phyloP scores from a whole-genome alignment of 2,113 vertebrate genomes.

The Cyanoramphus novaezelandiae region DNA sequence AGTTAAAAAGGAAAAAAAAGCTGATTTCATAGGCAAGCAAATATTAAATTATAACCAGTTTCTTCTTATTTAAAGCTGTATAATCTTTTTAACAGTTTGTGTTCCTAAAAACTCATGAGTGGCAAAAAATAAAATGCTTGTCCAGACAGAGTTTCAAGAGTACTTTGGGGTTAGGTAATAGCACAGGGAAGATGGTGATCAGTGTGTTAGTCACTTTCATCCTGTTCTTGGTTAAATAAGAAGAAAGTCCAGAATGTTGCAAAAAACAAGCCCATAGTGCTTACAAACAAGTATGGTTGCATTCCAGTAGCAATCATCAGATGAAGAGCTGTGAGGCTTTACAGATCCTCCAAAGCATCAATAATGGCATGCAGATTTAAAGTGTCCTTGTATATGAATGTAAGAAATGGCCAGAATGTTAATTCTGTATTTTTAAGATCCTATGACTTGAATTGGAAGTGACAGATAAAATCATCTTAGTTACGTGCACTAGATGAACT shows the following conservation, averaged over 20 bases:
- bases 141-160: not conserved
- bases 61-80: not conserved
- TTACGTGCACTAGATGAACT: not conserved
- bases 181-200: not conserved
- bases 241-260: not conserved
- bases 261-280: not conserved
- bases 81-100: not conserved
- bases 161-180: not conserved
- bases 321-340: not conserved
- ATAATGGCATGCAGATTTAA: not conserved
- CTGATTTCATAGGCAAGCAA: not conserved
- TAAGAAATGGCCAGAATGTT: not conserved
- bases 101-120: not conserved
- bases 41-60: not conserved
- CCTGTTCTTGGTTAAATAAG: not conserved
- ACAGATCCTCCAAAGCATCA: not conserved
- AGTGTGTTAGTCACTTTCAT: not conserved
- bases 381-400: not conserved
- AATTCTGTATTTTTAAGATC: not conserved
- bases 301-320: conserved; percentile 13
- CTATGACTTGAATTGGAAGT: not conserved
- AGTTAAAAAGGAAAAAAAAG: not conserved
- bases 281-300: conserved; percentile 1
- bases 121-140: not conserved
- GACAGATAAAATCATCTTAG: not conserved